A percentile compares a stretch with the other conserved stretches of the same genome.
Evolutionary conservation across 2,113 vertebrate genomes (phyloP).

Genomic region (Trematocara zebra): DNA sequence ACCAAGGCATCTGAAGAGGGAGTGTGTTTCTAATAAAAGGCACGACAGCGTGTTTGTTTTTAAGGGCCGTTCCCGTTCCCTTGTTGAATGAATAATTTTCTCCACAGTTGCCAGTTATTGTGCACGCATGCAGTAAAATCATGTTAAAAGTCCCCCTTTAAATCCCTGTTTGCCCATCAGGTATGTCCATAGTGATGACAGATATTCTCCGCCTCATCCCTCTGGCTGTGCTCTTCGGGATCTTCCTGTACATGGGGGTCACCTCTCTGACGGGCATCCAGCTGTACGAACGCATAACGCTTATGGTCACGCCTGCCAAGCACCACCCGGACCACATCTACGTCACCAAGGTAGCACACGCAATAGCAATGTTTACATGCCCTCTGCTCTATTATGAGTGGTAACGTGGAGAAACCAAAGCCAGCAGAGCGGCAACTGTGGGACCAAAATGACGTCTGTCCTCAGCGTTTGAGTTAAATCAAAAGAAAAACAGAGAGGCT

Average conservation of each 20-base stretch:
- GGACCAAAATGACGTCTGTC: not conserved
- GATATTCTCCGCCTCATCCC: conserved; percentile 90
- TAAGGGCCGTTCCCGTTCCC: not conserved
- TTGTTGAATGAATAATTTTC: not conserved
- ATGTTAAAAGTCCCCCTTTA: not conserved
- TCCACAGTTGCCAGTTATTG: not conserved
- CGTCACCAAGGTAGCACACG: conserved; percentile 84
- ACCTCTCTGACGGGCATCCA: conserved; percentile 95
- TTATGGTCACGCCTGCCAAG: conserved; percentile 94
- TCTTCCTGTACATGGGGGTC: conserved; percentile 98
- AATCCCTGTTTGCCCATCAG: conserved; percentile 56
- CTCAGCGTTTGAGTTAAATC: not conserved
- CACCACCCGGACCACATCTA: conserved; percentile 96
- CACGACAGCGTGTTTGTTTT: not conserved
- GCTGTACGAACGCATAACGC: conserved; percentile 90
- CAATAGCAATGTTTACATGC: not conserved
- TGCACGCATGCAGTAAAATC: not conserved
- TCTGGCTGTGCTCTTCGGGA: conserved; percentile 92
- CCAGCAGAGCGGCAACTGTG: not conserved
- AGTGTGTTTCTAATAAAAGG: conserved; percentile 13
- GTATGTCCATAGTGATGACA: conserved; percentile 96
- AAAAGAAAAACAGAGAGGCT: not conserved
- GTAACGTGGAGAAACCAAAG: not conserved
- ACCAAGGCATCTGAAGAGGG: not conserved
- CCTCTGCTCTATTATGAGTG: not conserved